A percentile compares a stretch with the other conserved stretches of the same genome.
These are phyloP conservation scores for Rhodophaea formosa DNA, from an alignment of 2,888 invertebrate genomes.

Conservation along the genomic window DNA sequence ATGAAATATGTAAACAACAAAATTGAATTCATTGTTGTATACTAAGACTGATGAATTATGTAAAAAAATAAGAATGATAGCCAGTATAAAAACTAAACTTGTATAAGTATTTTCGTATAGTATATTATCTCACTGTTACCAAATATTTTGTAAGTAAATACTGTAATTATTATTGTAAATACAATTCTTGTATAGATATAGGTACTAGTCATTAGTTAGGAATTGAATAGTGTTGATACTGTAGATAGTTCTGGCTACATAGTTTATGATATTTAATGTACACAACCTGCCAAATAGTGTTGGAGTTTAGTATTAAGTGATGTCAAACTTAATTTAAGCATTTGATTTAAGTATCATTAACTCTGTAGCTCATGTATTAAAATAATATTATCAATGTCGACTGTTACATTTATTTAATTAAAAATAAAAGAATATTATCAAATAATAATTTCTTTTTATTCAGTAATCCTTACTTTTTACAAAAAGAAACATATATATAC, in stretches of 20 bases:
- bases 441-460: constrained; percentile 37
- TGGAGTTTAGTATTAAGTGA: background rate
- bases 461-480: constrained; percentile 20
- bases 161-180: constrained; percentile 52
- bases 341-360: constrained; percentile 34
- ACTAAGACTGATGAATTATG: constrained; percentile 68
- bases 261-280: constrained; percentile 35
- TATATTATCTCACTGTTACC: constrained; percentile 79
- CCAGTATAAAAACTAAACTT: constrained; percentile 64
- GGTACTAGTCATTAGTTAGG: constrained; percentile 75
- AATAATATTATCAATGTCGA: constrained; percentile 52
- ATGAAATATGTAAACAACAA: constrained; percentile 23
- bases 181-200: constrained; percentile 65
- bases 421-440: constrained; percentile 58
- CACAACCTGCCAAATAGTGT: constrained; percentile 5
- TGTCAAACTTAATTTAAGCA: constrained; percentile 19
- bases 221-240: constrained; percentile 55
- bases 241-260: constrained; percentile 35
- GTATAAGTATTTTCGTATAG: constrained; percentile 74
- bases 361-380: constrained; percentile 44
- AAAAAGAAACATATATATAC: constrained; percentile 20
- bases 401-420: constrained; percentile 63
- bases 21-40: constrained; percentile 47
- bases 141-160: constrained; percentile 76
- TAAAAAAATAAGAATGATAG: constrained; percentile 56